These are phyloP conservation scores for Trogon surrucura DNA, from an alignment of 2,113 vertebrate species.

Conservation along the genomic window DNA sequence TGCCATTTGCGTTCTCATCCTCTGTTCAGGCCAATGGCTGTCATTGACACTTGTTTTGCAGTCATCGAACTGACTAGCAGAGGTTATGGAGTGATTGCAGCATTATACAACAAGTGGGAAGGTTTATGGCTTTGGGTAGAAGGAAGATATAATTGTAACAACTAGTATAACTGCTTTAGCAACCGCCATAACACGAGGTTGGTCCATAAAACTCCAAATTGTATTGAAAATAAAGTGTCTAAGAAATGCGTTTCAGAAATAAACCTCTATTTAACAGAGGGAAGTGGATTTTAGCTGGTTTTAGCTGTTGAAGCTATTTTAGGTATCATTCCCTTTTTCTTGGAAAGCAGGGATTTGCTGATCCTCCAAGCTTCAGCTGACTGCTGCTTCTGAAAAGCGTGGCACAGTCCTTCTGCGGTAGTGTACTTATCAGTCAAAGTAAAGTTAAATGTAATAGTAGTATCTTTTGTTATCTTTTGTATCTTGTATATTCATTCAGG, in stretches of 20 bases:
- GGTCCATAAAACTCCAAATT: neutral
- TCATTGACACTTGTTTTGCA: slow-evolving; percentile 6
- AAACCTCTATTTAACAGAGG: neutral
- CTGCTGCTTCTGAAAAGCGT: neutral
- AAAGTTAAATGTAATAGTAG: neutral
- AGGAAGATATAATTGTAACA: slow-evolving; percentile 3
- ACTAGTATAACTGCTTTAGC: slow-evolving; percentile 23
- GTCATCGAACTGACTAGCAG: neutral
- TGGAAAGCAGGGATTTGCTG: neutral
- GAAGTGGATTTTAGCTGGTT: neutral
- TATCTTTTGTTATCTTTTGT: neutral
- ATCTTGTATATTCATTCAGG: neutral
- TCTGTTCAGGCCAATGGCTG: neutral
- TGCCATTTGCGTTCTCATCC: neutral
- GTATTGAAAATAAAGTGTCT: neutral
- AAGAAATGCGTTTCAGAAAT: neutral
- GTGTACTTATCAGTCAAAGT: neutral
- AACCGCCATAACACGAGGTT: neutral
- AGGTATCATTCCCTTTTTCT: neutral
- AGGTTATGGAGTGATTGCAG: slow-evolving; percentile 38
- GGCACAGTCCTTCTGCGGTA: neutral
- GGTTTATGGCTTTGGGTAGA: slow-evolving; percentile 25
- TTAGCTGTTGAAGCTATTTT: slow-evolving; percentile 1
- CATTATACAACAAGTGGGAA: slow-evolving; percentile 35
- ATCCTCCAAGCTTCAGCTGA: neutral